A percentile compares a stretch with the other conserved stretches of the same genome.
These are phyloP conservation scores for Penelope pileata DNA, from an alignment of 2,113 vertebrate genomes.

Conservation along the genomic window DNA sequence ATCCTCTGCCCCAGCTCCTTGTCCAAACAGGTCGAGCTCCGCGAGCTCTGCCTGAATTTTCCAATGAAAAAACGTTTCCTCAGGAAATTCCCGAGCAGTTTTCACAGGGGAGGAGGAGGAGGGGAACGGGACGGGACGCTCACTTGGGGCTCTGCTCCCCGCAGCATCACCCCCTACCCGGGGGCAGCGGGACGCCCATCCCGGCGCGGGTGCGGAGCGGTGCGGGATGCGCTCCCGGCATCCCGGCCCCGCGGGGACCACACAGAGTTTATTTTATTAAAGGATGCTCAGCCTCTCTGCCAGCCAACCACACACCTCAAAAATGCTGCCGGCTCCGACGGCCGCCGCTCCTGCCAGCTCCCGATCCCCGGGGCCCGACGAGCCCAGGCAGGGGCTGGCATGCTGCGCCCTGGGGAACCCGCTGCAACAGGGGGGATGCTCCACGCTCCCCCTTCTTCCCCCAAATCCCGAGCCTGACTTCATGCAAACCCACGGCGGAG, in stretches of 20 bases:
- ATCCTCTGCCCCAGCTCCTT: background rate
- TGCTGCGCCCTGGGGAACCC: background rate
- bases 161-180: too few species aligned
- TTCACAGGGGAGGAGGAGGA: background rate
- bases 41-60: conserved; percentile 25
- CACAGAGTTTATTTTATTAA: background rate
- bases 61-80: conserved; percentile 20
- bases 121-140: background rate
- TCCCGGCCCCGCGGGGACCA: background rate
- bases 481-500: rapidly evolving
- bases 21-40: background rate
- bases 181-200: too few species aligned
- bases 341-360: conserved; percentile 1
- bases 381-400: conserved; percentile 36
- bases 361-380: background rate
- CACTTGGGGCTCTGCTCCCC: background rate
- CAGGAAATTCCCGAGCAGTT: conserved; percentile 61
- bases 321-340: background rate
- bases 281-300: background rate
- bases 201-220: rapidly evolving
- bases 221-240: background rate
- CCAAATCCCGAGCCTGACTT: background rate
- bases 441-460: background rate
- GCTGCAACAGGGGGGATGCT: rapidly evolving
- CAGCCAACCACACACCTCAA: conserved; percentile 7